These are phyloP conservation scores for Diarsia rubi DNA, from an alignment of 2,888 invertebrate genomes.

Conservation along the genomic window DNA sequence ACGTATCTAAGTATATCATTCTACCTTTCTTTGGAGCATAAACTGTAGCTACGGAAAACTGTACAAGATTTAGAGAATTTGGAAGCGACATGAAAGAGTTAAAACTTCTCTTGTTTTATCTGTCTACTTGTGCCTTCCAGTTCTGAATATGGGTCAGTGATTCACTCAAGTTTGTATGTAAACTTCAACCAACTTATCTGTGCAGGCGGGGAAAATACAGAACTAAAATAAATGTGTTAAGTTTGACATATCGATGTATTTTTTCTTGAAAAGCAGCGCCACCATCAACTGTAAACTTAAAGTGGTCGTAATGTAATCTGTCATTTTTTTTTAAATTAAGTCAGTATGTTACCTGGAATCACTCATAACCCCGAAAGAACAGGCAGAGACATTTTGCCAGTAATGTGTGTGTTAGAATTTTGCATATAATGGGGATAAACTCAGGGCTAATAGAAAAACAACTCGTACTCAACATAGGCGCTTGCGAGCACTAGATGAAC, in stretches of 20 bases:
- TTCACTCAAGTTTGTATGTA: background rate
- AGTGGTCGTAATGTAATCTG: background rate
- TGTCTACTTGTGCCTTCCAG: background rate
- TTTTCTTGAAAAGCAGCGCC: background rate
- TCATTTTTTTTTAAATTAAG: too few species aligned
- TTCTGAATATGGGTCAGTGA: background rate
- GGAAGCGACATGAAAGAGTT: conserved; percentile 19
- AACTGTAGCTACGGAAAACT: conserved; percentile 33
- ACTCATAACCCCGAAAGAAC: background rate
- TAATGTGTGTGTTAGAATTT: too few species aligned
- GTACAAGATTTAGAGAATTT: conserved; percentile 22
- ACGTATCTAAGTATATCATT: conserved; percentile 52
- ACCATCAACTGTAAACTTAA: background rate
- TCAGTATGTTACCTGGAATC: background rate
- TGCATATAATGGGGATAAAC: too few species aligned
- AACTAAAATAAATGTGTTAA: background rate
- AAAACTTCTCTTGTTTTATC: background rate
- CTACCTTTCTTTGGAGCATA: conserved; percentile 31
- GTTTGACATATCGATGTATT: background rate
- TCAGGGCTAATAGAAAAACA: background rate
- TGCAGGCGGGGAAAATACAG: background rate
- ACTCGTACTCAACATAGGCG: background rate
- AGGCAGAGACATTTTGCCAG: background rate
- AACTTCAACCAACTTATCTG: background rate
- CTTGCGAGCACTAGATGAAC: background rate